phyloP scores from a whole-genome alignment of 2,888 invertebrate genomes.

The Drosophila siamana region DNA sequence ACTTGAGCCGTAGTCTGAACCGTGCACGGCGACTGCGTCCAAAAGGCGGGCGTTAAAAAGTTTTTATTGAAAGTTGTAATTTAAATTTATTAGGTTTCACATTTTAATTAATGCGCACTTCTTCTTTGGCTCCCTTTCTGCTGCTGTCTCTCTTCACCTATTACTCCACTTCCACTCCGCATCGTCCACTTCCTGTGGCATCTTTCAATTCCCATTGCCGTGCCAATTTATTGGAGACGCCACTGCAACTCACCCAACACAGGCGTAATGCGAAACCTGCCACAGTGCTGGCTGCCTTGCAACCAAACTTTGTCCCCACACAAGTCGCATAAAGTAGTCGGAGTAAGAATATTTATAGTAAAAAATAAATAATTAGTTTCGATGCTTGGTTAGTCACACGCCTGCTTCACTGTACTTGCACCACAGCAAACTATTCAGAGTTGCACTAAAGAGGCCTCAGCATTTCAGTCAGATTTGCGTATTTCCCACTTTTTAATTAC shows the following conservation, averaged over 20 bases:
- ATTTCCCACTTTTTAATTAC: too few species aligned
- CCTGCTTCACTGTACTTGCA: too few species aligned
- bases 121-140: slow-evolving; percentile 13
- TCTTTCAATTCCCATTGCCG: slow-evolving; percentile 3
- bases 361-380: too few species aligned
- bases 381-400: too few species aligned
- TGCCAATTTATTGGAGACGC: slow-evolving; percentile 14
- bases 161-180: not conserved
- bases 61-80: slow-evolving; percentile 79
- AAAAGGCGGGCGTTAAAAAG: slow-evolving; percentile 65
- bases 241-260: not conserved
- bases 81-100: slow-evolving; percentile 80
- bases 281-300: not conserved
- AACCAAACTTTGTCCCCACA: too few species aligned
- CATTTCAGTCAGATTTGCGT: too few species aligned
- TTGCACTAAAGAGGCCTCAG: too few species aligned
- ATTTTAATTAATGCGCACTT: slow-evolving; percentile 79
- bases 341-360: too few species aligned
- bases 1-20: slow-evolving; percentile 1
- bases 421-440: too few species aligned
- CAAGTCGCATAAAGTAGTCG: too few species aligned
- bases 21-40: slow-evolving; percentile 10
- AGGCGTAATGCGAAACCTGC: slow-evolving; percentile 1
- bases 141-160: slow-evolving; percentile 2
- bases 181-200: slow-evolving; percentile 11